phyloP scores from a whole-genome alignment of 37 sponge, comb jelly and placozoan genomes.

The Crambe crambe region DNA sequence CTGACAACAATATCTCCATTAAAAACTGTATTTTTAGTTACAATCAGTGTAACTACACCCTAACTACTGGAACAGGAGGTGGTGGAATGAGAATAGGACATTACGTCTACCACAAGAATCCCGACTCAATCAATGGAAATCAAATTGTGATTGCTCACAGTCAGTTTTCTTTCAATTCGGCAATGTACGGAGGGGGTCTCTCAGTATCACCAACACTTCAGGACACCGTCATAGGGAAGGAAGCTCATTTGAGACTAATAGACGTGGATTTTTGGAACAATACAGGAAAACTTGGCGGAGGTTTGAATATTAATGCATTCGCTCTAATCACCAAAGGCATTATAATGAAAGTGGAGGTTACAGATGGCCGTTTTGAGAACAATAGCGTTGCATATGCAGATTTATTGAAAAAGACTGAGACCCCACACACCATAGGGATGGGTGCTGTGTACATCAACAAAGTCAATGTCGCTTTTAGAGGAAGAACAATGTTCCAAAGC shows the following conservation, averaged over 20 bases:
- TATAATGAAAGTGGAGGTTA: too few relatives aligned
- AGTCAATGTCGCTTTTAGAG: slow-evolving; percentile 29
- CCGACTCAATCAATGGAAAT: too few relatives aligned
- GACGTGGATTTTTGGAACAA: too few relatives aligned
- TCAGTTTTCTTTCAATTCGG: too few relatives aligned
- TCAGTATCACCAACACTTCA: too few relatives aligned
- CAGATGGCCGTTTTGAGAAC: background rate
- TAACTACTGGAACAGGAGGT: slow-evolving; percentile 14
- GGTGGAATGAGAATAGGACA: slow-evolving; percentile 54
- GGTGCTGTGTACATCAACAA: slow-evolving; percentile 52
- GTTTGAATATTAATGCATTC: too few relatives aligned
- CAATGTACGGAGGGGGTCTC: too few relatives aligned
- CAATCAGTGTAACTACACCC: slow-evolving; percentile 4
- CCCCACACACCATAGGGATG: background rate
- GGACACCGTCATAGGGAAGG: too few relatives aligned
- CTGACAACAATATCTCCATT: slow-evolving; percentile 17
- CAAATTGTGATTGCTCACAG: too few relatives aligned
- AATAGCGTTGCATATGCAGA: background rate
- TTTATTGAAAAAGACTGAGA: background rate
- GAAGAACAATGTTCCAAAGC: background rate
- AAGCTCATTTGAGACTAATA: too few relatives aligned
- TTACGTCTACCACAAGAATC: background rate
- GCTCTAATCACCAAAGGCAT: too few relatives aligned
- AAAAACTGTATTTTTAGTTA: background rate
- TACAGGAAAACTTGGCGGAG: too few relatives aligned